phyloP scores from a whole-genome alignment of 2,888 invertebrate genomes.

The Pyralis farinalis region DNA sequence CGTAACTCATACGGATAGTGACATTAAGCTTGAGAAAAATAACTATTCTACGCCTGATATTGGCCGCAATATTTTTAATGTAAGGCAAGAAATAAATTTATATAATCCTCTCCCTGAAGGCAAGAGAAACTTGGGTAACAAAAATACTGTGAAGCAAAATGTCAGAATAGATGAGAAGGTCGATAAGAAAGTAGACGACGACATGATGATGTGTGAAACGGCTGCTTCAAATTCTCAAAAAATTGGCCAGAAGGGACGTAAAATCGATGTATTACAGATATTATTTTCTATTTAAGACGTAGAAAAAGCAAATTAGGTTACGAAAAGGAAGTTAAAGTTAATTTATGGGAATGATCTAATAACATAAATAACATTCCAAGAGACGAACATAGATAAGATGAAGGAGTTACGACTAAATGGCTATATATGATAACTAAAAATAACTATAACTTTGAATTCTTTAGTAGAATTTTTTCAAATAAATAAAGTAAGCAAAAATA shows the following conservation, averaged over 20 bases:
- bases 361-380: too few species aligned
- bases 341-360: too few species aligned
- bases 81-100: slow-evolving; percentile 68
- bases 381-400: too few species aligned
- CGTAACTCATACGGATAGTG: slow-evolving; percentile 59
- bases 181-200: slow-evolving; percentile 42
- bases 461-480: too few species aligned
- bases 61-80: slow-evolving; percentile 64
- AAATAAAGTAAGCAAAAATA: too few species aligned
- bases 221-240: slow-evolving; percentile 35
- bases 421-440: too few species aligned
- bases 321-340: slow-evolving; percentile 10
- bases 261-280: slow-evolving; percentile 53
- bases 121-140: slow-evolving; percentile 22
- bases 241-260: slow-evolving; percentile 31
- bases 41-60: slow-evolving; percentile 34
- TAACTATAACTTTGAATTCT: too few species aligned
- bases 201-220: slow-evolving; percentile 61
- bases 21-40: slow-evolving; percentile 52
- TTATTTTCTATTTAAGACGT: slow-evolving; percentile 44
- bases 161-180: slow-evolving; percentile 32
- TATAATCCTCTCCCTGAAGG: slow-evolving; percentile 32
- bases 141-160: slow-evolving; percentile 38
- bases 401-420: too few species aligned
- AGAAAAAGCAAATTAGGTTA: neutral